Conservation (phyloP, 2,113 vertebrate species). For the Rhadina sibilatrix region DNA sequence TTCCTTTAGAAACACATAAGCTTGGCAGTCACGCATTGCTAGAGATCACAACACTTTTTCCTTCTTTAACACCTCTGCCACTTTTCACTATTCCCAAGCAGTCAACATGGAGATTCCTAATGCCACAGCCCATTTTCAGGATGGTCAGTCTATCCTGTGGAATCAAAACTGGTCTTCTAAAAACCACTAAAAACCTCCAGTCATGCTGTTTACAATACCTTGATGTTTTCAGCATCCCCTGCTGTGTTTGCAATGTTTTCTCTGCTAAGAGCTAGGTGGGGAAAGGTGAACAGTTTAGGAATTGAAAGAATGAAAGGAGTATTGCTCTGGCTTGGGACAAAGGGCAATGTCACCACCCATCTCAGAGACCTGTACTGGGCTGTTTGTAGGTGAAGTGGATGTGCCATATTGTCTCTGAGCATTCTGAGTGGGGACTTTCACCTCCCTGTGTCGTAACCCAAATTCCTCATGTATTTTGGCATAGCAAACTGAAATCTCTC, state of each 20-base stretch:
- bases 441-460: neutral
- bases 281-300: slow-evolving; percentile 27
- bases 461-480: slow-evolving; percentile 4
- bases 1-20: neutral
- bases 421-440: neutral
- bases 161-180: neutral
- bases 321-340: neutral
- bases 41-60: neutral
- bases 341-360: neutral
- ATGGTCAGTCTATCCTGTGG: neutral
- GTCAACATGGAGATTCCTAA: neutral
- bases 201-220: neutral
- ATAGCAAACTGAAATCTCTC: neutral
- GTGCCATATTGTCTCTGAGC: neutral
- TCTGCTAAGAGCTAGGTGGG: neutral
- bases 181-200: neutral
- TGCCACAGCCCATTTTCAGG: neutral
- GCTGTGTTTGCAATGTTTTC: neutral
- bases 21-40: neutral
- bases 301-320: slow-evolving; percentile 6
- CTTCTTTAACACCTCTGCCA: neutral
- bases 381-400: neutral
- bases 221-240: neutral
- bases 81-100: neutral
- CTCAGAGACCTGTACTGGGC: neutral